A percentile compares a stretch with the other conserved stretches of the same genome.
These are phyloP conservation scores for Catamblyrhynchus diadema DNA, from an alignment of 2,797 vertebrate genomes.

Conservation along the genomic window DNA sequence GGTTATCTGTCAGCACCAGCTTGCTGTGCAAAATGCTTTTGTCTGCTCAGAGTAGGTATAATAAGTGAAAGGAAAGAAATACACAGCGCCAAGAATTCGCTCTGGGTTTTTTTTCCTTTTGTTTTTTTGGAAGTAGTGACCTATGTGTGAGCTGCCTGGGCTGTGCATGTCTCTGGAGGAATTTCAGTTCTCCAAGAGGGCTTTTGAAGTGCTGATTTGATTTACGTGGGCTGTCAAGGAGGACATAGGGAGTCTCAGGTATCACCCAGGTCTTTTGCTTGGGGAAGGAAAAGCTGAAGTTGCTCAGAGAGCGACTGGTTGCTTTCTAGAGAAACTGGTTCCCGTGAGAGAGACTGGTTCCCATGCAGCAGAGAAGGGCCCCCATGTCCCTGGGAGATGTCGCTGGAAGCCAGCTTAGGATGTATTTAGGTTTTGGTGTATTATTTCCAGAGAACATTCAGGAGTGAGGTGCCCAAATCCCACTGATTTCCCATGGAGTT, in stretches of 20 bases:
- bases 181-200: neutral
- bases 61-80: neutral
- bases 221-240: neutral
- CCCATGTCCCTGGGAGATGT: neutral
- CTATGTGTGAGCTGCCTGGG: neutral
- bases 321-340: neutral
- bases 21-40: neutral
- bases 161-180: neutral
- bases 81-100: neutral
- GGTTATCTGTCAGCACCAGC: neutral
- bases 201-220: constrained; percentile 16
- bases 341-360: neutral
- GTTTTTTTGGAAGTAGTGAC: neutral
- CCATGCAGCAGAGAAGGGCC: neutral
- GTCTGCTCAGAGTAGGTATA: neutral
- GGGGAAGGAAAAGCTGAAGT: neutral
- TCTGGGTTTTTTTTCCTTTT: neutral
- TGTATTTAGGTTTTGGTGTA: neutral
- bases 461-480: neutral
- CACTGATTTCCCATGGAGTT: neutral
- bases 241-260: neutral
- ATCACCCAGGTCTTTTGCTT: neutral
- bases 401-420: neutral
- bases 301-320: neutral
- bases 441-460: neutral